Evolutionary conservation across 2,797 vertebrate species (phyloP).

Genomic region (Podargus strigoides): DNA sequence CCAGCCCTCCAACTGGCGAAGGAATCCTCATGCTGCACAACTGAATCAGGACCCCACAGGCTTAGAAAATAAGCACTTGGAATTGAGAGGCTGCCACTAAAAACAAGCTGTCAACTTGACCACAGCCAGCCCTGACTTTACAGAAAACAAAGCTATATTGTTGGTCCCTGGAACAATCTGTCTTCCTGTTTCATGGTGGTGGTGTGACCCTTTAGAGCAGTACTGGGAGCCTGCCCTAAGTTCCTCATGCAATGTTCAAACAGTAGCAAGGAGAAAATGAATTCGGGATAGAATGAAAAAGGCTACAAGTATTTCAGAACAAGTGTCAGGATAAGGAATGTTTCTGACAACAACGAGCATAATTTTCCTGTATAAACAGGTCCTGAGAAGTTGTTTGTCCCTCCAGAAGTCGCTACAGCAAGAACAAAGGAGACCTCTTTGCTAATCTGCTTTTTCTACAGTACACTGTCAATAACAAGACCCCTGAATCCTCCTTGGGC

Average conservation of each 20-base stretch:
- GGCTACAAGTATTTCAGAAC: neutral
- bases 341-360: neutral
- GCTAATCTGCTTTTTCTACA: neutral
- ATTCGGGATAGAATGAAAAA: neutral
- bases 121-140: neutral
- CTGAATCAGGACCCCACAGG: neutral
- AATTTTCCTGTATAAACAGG: neutral
- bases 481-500: neutral
- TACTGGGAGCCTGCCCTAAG: neutral
- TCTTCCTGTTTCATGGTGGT: neutral
- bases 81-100: neutral
- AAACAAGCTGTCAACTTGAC: neutral
- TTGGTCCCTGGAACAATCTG: neutral
- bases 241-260: neutral
- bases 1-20: neutral
- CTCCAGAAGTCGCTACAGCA: neutral
- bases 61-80: neutral
- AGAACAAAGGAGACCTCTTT: neutral
- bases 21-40: neutral
- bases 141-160: neutral
- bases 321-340: neutral
- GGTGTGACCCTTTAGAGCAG: neutral
- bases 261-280: neutral
- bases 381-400: neutral
- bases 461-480: neutral